These are phyloP conservation scores for Leptoteleia sp. DNA, from an alignment of 1,140 invertebrate species.

Conservation along the genomic window DNA sequence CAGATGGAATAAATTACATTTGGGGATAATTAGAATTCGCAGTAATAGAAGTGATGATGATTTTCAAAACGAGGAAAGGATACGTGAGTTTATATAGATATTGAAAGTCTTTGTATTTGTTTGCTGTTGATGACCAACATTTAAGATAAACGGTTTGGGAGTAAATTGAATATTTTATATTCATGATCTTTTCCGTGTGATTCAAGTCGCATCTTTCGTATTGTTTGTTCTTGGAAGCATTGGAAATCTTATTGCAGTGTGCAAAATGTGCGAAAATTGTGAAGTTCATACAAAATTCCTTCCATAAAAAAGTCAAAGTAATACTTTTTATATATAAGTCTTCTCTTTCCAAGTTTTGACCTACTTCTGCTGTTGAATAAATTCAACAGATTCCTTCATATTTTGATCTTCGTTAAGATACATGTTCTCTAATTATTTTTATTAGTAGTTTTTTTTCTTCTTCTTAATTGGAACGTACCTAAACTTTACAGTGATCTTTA, in stretches of 20 bases:
- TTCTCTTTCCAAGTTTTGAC: conserved; percentile 59
- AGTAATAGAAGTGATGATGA: conserved; percentile 11
- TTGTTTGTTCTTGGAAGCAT: conserved; percentile 65
- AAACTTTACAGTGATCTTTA: conserved; percentile 74
- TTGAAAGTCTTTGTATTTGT: conserved; percentile 49
- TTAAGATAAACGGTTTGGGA: conserved; percentile 38
- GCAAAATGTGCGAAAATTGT: conserved; percentile 63
- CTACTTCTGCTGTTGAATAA: conserved; percentile 28
- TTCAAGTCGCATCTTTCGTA: conserved; percentile 35
- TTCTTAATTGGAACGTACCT: conserved; percentile 59
- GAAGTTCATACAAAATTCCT: conserved; percentile 58
- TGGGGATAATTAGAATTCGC: conserved; percentile 21
- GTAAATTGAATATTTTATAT: conserved; percentile 55
- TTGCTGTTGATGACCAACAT: conserved; percentile 35
- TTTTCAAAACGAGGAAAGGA: conserved; percentile 59
- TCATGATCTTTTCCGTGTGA: conserved; percentile 15
- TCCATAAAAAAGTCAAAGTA: conserved; percentile 60
- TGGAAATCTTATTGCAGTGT: conserved; percentile 61
- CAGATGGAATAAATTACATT: conserved; percentile 31
- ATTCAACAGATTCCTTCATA: conserved; percentile 24
- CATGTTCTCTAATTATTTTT: conserved; percentile 36
- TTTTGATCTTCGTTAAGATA: conserved; percentile 57
- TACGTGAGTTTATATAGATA: conserved; percentile 23
- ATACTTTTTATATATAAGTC: conserved; percentile 55
- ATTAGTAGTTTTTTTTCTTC: conserved; percentile 43